Conservation (phyloP, 2,888 invertebrate species). For the Ptychoptera albimana region DNA sequence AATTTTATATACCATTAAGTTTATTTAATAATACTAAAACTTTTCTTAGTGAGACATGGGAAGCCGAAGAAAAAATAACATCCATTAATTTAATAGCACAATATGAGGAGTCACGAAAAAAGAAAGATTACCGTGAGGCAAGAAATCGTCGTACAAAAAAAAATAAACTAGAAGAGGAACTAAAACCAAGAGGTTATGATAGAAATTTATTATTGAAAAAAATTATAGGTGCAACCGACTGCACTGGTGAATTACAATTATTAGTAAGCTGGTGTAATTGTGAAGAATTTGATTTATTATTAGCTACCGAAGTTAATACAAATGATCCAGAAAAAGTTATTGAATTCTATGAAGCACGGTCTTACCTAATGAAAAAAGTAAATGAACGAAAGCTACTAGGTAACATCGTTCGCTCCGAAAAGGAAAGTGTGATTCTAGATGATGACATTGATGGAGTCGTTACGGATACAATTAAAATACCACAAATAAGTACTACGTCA, state of each 20-base stretch:
- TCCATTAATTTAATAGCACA: too few species aligned
- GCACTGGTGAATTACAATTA: slow-evolving; percentile 76
- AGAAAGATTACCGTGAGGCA: too few species aligned
- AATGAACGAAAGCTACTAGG: slow-evolving; percentile 16
- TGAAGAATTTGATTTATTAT: slow-evolving; percentile 46
- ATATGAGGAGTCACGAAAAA: too few species aligned
- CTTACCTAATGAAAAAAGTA: slow-evolving; percentile 22
- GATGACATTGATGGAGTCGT: too few species aligned
- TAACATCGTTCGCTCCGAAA: neutral
- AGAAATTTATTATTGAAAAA: slow-evolving; percentile 65
- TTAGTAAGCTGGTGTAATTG: slow-evolving; percentile 75
- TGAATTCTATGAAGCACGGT: slow-evolving; percentile 42
- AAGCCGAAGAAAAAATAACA: too few species aligned
- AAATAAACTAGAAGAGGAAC: slow-evolving; percentile 37
- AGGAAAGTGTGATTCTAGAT: too few species aligned
- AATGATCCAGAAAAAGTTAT: slow-evolving; percentile 46
- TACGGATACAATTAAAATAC: too few species aligned
- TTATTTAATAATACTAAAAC: too few species aligned
- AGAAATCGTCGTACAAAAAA: slow-evolving; percentile 17
- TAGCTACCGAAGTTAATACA: slow-evolving; percentile 41
- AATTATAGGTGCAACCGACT: slow-evolving; percentile 80
- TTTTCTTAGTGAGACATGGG: too few species aligned
- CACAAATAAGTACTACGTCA: too few species aligned
- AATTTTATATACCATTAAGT: too few species aligned
- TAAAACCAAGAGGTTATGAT: slow-evolving; percentile 58